These are phyloP conservation scores for Lacerta bilineata DNA, from an alignment of 2,797 vertebrate genomes.

Conservation along the genomic window DNA sequence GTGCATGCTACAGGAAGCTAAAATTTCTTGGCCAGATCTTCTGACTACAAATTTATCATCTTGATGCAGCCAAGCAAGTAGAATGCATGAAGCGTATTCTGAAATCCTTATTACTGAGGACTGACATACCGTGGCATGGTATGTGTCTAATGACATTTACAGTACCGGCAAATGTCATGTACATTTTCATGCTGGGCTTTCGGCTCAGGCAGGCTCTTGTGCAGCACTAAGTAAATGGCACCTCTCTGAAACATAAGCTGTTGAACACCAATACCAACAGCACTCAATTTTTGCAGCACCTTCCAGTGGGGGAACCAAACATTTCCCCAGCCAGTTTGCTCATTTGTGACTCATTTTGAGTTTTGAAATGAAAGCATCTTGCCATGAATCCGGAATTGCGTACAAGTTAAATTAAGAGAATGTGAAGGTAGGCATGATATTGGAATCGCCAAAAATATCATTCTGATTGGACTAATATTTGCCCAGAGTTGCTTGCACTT, in stretches of 20 bases:
- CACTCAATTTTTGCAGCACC: neutral
- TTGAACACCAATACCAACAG: neutral
- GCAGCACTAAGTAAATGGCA: conserved; percentile 13
- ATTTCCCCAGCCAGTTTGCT: neutral
- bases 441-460: neutral
- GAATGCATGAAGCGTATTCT: conserved; percentile 19
- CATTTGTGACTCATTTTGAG: neutral
- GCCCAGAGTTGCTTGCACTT: neutral
- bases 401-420: neutral
- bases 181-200: conserved; percentile 29
- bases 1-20: neutral
- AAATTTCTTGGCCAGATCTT: conserved; percentile 10
- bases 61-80: neutral
- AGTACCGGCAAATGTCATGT: conserved; percentile 34
- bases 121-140: conserved; percentile 24
- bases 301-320: neutral
- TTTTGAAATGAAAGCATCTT: conserved; percentile 5
- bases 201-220: neutral
- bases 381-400: neutral
- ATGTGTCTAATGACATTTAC: conserved; percentile 45
- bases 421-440: neutral
- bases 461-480: neutral
- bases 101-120: conserved; percentile 24
- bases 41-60: conserved; percentile 16
- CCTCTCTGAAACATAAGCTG: neutral